A percentile compares a stretch with the other conserved stretches of the same genome.
Evolutionary conservation across 2,113 vertebrate species (phyloP).

Genomic region (Megaceryle maxima): DNA sequence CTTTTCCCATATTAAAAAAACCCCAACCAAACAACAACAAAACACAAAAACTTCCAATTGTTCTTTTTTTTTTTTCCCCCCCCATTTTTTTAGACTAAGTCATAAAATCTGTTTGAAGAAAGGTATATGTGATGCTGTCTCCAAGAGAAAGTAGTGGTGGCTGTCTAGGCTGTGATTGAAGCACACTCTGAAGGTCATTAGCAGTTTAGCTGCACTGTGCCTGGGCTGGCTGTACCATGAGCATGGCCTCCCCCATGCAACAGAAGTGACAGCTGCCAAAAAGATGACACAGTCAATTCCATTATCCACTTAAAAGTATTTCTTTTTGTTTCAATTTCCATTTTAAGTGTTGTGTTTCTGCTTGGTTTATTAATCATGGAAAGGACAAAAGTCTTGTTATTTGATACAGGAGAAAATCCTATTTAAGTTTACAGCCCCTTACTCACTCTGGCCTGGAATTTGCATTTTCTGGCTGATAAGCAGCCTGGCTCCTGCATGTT

Average conservation of each 20-base stretch:
- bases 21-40: neutral
- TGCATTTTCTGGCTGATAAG: slow-evolving; percentile 8
- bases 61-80: fast-evolving
- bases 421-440: neutral
- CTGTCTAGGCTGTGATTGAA: neutral
- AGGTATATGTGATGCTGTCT: neutral
- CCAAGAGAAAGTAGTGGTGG: neutral
- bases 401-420: neutral
- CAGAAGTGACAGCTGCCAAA: neutral
- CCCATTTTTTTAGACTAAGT: neutral
- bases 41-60: neutral
- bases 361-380: neutral
- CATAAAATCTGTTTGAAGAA: neutral
- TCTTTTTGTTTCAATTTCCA: neutral
- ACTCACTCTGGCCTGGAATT: neutral
- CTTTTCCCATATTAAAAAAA: neutral
- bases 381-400: neutral
- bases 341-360: neutral
- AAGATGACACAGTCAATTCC: neutral
- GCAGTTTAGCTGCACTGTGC: neutral
- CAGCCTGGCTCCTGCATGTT: neutral
- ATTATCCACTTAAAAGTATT: neutral
- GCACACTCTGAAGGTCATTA: neutral
- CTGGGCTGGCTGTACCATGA: neutral
- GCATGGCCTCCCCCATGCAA: neutral